Percentiles rank a stretch among this genome's conserved stretches.
Conservation (phyloP, 2,888 invertebrate species). For the Meiosimyza platycephala region DNA sequence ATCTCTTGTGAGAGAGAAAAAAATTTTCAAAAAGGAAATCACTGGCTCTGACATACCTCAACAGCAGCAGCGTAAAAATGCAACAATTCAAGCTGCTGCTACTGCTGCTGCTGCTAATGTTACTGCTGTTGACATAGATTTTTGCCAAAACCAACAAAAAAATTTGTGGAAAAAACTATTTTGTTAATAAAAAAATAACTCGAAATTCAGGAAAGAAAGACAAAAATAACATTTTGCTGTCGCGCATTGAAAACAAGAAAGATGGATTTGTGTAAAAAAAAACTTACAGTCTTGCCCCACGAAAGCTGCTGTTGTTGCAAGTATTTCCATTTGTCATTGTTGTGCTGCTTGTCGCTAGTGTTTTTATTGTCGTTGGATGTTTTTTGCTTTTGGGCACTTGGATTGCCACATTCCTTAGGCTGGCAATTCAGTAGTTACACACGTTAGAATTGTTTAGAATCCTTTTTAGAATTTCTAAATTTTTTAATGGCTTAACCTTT, state of each 20-base stretch:
- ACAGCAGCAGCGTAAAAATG: not conserved
- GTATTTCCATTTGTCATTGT: constrained; percentile 26
- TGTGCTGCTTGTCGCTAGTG: constrained; percentile 1
- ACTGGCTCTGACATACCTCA: not conserved
- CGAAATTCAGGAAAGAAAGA: constrained; percentile 20
- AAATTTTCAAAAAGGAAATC: not conserved
- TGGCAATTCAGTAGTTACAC: constrained; percentile 4
- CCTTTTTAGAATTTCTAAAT: not conserved
- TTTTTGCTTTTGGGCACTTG: constrained; percentile 11
- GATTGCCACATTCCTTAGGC: constrained; percentile 22
- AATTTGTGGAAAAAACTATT: not conserved
- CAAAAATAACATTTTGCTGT: constrained; percentile 32
- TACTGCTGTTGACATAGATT: constrained; percentile 42
- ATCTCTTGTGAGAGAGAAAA: not conserved
- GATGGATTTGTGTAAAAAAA: constrained; percentile 34
- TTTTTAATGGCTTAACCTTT: too few relatives aligned
- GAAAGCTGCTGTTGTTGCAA: constrained; percentile 32
- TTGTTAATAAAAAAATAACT: not conserved
- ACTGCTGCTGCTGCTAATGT: constrained; percentile 15
- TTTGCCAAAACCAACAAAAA: constrained; percentile 37
- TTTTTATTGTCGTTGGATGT: constrained; percentile 16
- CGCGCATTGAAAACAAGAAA: constrained; percentile 20
- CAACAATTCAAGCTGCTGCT: constrained; percentile 43
- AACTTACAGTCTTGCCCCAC: constrained; percentile 21
- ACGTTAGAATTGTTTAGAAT: constrained; percentile 13